Evolutionary conservation across 2,888 invertebrate species (phyloP), one percentile per base, ranked within the genome.

Genomic region (Fragum fragum): DNA sequence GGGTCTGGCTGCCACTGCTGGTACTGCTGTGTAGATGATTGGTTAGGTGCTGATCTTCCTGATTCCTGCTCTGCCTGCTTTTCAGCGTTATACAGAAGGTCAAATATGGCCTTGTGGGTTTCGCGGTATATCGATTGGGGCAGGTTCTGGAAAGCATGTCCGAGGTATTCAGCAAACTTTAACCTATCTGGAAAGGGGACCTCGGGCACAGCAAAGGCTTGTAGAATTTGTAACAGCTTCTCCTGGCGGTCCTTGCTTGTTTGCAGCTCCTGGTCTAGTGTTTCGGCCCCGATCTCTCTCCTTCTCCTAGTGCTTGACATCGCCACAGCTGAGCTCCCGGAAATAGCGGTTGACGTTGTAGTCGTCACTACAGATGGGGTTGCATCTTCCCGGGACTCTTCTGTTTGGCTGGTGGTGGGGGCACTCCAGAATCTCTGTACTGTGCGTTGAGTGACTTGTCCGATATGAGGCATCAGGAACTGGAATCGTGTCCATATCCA

Each of bases 91-190:
- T 68, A 78, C 73, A 78, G 66, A 78, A 78, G 52, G 57, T 73
- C 78, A 73, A 72, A 73, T 47, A 78, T 73, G 73, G 69, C 55
- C 68, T 78, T 78, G 57, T 78, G 73, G n/a, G 59, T 29, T 53
- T 81, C 81, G 57, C 75, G 74, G 71, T 81, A 81, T 61, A 78
- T 78, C 26, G 76, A 76, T 52, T 68, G 57, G 68, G 81, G 74
- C 74, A 78, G 81, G 74, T 78, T 77, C 74, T 81, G 73, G 66
- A 81, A 81, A 70, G 71, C 77, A 81, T 81, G 81, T 61, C 81
- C 81, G 57, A 78, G 71, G 78, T 78, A 81, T 55, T 74, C 73
- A 18, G 73, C 78, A 69, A 81, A 81, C 74, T 81, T 81, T 61
- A 78, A 78, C 71, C 78, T 69, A 53, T 81, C 81, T 57, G 78